Evolutionary conservation across 2,113 vertebrate genomes (phyloP).

Genomic region (Emydocephalus ijimae): DNA sequence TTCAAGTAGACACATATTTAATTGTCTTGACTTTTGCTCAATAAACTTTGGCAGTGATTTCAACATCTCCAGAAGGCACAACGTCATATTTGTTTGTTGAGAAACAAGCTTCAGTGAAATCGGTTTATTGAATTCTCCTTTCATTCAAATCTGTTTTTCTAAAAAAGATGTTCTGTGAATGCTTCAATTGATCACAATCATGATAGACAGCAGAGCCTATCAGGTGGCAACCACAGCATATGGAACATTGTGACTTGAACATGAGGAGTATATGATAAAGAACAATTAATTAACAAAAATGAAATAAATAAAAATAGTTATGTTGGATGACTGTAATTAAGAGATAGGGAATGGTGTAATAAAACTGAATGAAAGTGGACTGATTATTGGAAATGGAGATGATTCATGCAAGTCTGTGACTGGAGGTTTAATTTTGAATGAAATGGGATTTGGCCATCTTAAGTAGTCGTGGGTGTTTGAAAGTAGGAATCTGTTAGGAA

Average conservation of each 20-base stretch:
- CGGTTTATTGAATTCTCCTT: not conserved
- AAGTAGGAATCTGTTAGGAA: not conserved
- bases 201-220: not conserved
- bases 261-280: not conserved
- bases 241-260: not conserved
- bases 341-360: not conserved
- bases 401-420: not conserved
- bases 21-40: not conserved
- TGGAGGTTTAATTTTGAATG: not conserved
- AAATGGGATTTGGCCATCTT: not conserved
- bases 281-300: not conserved
- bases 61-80: not conserved
- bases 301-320: not conserved
- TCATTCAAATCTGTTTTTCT: not conserved
- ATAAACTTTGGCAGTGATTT: slow-evolving; percentile 7
- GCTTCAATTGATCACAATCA: not conserved
- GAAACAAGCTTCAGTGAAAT: not conserved
- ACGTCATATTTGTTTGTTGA: not conserved
- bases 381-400: not conserved
- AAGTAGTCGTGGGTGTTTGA: not conserved
- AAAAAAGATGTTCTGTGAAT: not conserved
- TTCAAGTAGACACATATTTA: not conserved
- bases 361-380: not conserved
- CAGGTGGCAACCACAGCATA: not conserved
- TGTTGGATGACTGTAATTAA: not conserved